Evolutionary conservation across 2,888 invertebrate genomes (phyloP), one percentile per base, ranked within the genome.

Genomic region (Microplitis deprimator): DNA sequence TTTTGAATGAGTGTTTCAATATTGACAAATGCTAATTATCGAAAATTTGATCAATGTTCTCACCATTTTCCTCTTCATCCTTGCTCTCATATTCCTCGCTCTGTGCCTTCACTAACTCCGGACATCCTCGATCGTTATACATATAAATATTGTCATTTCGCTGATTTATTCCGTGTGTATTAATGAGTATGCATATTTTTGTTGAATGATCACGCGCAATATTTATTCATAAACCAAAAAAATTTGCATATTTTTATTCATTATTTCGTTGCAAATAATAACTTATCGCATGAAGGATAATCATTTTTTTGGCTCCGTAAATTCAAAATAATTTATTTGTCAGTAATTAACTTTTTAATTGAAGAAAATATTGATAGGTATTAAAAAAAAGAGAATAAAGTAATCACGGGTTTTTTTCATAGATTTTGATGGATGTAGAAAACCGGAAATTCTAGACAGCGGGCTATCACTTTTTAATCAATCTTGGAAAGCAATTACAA

Each of bases 401-500:
- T 50, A 60, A 59, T 38, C 38, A 70, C 8, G 60, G 20, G 59
- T 70, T 29, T 29, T 38, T 62, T 40, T 72, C 38, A 62, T 61
- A 61, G 39, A 62, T 61, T 68, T 61, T 40, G 41, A 68, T 71
- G 62, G 76, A 73, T 77, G 61, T 69, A 72, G 17, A 68, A 59
- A n/a, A 10, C 60, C 10, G 41, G 39, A 72, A 8, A 59, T n/a
- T 7, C 77, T 38, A 59, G 39, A 64, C 67, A 65, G 64, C n/a
- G 59, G 50, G 16, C 82, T 83, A 85, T 85, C 83, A 83, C 79
- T 81, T 84, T 84, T 85, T 84, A 86, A 86, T 85, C 81, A 86
- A 85, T 86, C 84, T 85, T 83, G 80, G 86, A 85, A 85, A 83
- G 83, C 84, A 85, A 85, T 86, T 85, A 85, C 83, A 83, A 79